These are phyloP conservation scores for Mus caroli DNA, from an alignment of 2,797 vertebrate species.

Conservation along the genomic window DNA sequence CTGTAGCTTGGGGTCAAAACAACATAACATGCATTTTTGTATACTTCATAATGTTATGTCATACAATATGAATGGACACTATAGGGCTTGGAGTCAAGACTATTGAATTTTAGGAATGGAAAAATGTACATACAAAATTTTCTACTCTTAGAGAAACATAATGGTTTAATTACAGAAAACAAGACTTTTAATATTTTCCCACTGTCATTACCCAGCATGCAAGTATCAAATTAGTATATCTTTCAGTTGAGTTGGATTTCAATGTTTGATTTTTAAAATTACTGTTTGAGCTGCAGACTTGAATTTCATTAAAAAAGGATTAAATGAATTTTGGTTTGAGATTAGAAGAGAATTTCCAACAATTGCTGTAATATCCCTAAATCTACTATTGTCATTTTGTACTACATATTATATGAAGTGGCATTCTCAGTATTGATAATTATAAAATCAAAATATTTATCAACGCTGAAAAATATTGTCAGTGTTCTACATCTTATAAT, in stretches of 20 bases:
- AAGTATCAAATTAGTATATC: constrained; percentile 20
- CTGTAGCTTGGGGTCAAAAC: neutral
- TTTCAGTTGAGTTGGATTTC: neutral
- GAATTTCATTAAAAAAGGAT: constrained; percentile 1
- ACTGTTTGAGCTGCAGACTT: constrained; percentile 13
- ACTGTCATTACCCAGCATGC: neutral
- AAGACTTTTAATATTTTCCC: neutral
- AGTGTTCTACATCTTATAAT: neutral
- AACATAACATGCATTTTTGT: neutral
- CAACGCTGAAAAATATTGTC: neutral
- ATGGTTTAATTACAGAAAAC: neutral
- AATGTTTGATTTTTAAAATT: constrained; percentile 37
- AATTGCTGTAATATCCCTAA: neutral
- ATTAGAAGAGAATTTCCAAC: neutral
- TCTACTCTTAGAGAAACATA: neutral
- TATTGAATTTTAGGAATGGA: neutral
- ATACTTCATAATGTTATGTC: neutral
- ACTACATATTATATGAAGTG: neutral
- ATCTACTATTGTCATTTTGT: neutral
- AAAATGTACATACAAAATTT: neutral
- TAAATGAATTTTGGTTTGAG: neutral
- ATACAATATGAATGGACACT: neutral
- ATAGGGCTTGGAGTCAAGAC: neutral
- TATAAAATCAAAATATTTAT: neutral
- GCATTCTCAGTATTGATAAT: neutral